Evolutionary conservation across 2,888 invertebrate genomes (phyloP), one percentile per base, ranked within the genome.

Genomic region (Spilarctia lutea): DNA sequence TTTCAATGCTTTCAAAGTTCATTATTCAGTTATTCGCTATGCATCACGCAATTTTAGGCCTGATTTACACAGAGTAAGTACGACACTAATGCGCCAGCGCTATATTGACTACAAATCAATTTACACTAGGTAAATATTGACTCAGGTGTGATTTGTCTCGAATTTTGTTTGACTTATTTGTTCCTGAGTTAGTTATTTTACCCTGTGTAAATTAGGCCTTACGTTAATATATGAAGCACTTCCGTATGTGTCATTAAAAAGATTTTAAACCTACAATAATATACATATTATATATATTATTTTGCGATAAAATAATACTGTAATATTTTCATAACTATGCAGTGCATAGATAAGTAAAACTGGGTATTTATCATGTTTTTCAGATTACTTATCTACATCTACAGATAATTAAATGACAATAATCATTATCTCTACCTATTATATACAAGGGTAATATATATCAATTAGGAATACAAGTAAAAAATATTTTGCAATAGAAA

Each of bases 401-500:
- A 16, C 18, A 8, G 30, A 16, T 30, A 63, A 63, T 63, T 63
- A 18, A 63, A 63, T 18, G 30, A 63, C 30, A 27, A 63, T 16
- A 63, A 63, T 16, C 13, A 68, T 13, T 45, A 45, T 33, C 33
- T n/a, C 27, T 35, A 45, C 27, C 27, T 67, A 18, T 30, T 68
- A 67, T 72, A 60, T 42, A 72, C 72, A 67, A 20, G 11, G n/a
- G 24, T 48, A 60, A 27, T 42, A 24, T 52, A 56, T 60, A 13
- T 63, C 2, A 16, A 66, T 68, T 20, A 52, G n/a, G n/a, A 69
- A 52, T 52, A 30, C n/a, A 56, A 56, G 35, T 69, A 20, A 1
- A 69, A 56, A 45, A 10, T 42, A 18, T 45, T 65, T 52, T 74
- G 52, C 67, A 73, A 66, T 75, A 16, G 27, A 75, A 60, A 60